Evolutionary conservation across 2,113 vertebrate species (phyloP).

Genomic region (Macaca nemestrina): DNA sequence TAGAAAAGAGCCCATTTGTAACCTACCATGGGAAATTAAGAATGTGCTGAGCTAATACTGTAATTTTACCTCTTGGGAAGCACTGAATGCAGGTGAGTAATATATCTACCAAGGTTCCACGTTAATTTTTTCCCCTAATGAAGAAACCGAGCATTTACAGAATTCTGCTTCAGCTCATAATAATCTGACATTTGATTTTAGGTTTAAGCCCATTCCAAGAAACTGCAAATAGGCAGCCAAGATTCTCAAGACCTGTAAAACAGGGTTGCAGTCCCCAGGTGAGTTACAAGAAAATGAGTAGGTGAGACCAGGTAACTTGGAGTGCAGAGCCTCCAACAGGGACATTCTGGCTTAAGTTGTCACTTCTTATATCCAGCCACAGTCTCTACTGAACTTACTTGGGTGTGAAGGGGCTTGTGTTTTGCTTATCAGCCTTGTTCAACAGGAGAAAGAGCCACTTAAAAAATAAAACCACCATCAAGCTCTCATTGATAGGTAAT

Average conservation of each 20-base stretch:
- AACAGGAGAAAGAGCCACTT: neutral
- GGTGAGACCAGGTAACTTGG: neutral
- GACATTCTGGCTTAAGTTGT: neutral
- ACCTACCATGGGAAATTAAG: conserved; percentile 70
- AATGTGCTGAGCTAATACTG: conserved; percentile 63
- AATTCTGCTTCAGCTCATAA: conserved; percentile 57
- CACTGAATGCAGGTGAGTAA: conserved; percentile 68
- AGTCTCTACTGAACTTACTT: neutral
- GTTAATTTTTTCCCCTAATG: conserved; percentile 29
- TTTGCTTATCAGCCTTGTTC: neutral
- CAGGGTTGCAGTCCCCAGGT: neutral
- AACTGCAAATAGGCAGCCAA: conserved; percentile 24
- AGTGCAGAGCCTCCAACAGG: neutral
- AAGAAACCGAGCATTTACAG: conserved; percentile 43
- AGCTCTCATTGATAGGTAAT: neutral
- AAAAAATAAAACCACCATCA: neutral
- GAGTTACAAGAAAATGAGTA: conserved; percentile 35
- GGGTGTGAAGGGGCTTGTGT: neutral
- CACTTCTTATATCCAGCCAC: neutral
- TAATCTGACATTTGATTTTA: conserved; percentile 61
- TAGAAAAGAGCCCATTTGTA: conserved; percentile 67
- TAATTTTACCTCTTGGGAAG: conserved; percentile 71
- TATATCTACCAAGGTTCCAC: conserved; percentile 60
- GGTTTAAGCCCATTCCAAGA: neutral
- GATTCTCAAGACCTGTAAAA: conserved; percentile 52